Evolutionary conservation across 2,113 vertebrate genomes (phyloP).

Genomic region (Pseudonaja textilis): DNA sequence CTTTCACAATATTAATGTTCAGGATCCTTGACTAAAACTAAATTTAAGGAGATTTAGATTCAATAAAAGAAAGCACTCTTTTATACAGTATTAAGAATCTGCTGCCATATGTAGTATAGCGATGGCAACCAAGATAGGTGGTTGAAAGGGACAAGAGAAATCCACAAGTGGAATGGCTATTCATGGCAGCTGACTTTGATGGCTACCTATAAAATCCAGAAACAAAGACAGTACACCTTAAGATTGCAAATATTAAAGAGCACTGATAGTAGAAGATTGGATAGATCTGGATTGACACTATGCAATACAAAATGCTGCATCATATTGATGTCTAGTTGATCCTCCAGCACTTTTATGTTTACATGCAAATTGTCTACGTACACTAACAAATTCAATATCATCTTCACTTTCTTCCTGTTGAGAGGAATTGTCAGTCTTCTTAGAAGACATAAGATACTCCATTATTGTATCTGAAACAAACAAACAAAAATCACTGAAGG

Average conservation of each 20-base stretch:
- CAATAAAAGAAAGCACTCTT: not conserved
- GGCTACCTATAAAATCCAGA: not conserved
- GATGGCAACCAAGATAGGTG: not conserved
- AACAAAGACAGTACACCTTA: not conserved
- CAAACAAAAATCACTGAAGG: not conserved
- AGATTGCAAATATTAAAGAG: not conserved
- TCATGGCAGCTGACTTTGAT: not conserved
- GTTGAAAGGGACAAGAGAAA: not conserved
- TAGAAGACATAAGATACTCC: slow-evolving; percentile 43
- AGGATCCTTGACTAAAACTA: not conserved
- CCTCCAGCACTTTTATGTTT: not conserved
- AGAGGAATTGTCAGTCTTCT: not conserved
- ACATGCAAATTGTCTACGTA: slow-evolving; percentile 54
- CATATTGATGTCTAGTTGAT: not conserved
- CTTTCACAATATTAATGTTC: not conserved
- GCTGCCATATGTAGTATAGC: not conserved
- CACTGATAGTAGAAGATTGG: not conserved
- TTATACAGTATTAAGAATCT: not conserved
- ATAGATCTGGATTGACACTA: not conserved
- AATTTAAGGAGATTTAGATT: not conserved
- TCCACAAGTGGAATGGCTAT: not conserved
- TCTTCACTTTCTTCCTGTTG: slow-evolving; percentile 66
- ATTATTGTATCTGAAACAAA: slow-evolving; percentile 55
- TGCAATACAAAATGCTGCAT: not conserved
- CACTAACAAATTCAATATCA: slow-evolving; percentile 72